These are phyloP conservation scores for Stegastes partitus DNA, from an alignment of 2,113 vertebrate species.

Conservation along the genomic window DNA sequence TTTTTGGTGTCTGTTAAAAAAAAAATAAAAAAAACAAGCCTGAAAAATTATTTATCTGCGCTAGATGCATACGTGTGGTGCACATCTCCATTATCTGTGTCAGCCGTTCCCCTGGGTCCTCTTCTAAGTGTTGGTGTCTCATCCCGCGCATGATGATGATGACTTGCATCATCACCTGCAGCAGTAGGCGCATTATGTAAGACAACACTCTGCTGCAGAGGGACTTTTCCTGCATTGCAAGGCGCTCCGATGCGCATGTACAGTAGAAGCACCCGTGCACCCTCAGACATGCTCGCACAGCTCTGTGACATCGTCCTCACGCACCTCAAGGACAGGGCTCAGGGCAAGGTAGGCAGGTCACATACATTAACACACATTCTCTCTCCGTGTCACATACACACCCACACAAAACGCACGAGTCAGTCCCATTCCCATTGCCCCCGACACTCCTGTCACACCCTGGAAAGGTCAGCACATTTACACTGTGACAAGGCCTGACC, in stretches of 20 bases:
- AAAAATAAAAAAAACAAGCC: slow-evolving; percentile 2
- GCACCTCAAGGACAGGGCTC: slow-evolving; percentile 43
- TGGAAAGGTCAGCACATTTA: slow-evolving; percentile 81
- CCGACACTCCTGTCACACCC: slow-evolving; percentile 71
- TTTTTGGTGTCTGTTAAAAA: not conserved
- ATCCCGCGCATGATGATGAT: slow-evolving; percentile 63
- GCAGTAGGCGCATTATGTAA: slow-evolving; percentile 69
- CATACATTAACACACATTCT: slow-evolving; percentile 42
- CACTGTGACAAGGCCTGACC: slow-evolving; percentile 80
- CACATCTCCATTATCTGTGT: slow-evolving; percentile 51
- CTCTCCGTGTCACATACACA: slow-evolving; percentile 32
- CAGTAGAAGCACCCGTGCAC: too few species aligned
- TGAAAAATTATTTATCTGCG: slow-evolving; percentile 21
- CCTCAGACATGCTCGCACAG: slow-evolving; percentile 2
- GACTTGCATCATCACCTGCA: slow-evolving; percentile 74
- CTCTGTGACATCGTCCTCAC: slow-evolving; percentile 7
- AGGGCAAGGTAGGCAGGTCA: slow-evolving; percentile 50
- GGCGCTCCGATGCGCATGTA: slow-evolving; percentile 21
- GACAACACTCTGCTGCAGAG: slow-evolving; percentile 57
- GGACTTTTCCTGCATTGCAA: slow-evolving; percentile 52
- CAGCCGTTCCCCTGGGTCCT: slow-evolving; percentile 47
- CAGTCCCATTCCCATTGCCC: slow-evolving; percentile 50
- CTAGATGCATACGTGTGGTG: slow-evolving; percentile 4
- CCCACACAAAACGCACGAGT: slow-evolving; percentile 13
- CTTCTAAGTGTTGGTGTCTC: slow-evolving; percentile 52